Evolutionary conservation across 2,113 vertebrate genomes (phyloP).

Genomic region (Vicugna pacos): DNA sequence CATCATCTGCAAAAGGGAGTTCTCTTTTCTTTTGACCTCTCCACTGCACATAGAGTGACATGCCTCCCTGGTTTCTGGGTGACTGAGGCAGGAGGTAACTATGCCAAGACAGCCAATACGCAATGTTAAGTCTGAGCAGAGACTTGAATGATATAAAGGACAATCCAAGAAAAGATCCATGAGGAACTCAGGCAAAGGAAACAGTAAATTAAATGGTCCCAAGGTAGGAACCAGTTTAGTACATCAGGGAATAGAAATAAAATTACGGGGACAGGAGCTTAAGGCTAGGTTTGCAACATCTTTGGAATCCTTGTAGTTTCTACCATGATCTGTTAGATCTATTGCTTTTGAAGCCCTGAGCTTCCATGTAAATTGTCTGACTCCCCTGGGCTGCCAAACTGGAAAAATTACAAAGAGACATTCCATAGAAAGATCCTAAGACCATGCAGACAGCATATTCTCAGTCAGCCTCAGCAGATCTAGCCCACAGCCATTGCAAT

Average conservation of each 20-base stretch:
- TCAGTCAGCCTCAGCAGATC: neutral
- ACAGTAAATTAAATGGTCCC: neutral
- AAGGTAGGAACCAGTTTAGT: neutral
- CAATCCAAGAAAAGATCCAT: slow-evolving; percentile 36
- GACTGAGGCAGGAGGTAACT: neutral
- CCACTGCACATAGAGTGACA: neutral
- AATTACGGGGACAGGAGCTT: neutral
- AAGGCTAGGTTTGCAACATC: neutral
- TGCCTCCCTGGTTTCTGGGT: neutral
- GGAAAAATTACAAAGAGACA: neutral
- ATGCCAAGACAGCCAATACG: neutral
- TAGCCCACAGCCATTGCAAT: neutral
- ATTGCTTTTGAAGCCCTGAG: neutral
- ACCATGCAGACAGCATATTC: neutral
- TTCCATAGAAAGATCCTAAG: neutral
- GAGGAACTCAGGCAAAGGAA: neutral
- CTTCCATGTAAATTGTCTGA: neutral
- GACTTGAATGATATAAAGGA: neutral
- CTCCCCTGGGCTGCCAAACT: neutral
- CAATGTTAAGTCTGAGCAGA: neutral
- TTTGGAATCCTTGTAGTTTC: neutral
- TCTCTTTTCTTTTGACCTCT: neutral
- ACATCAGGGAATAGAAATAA: slow-evolving; percentile 9
- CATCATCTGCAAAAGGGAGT: neutral
- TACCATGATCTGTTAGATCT: neutral